Evolutionary conservation across 2,797 vertebrate genomes (phyloP).

Genomic region (Darevskia mixta): DNA sequence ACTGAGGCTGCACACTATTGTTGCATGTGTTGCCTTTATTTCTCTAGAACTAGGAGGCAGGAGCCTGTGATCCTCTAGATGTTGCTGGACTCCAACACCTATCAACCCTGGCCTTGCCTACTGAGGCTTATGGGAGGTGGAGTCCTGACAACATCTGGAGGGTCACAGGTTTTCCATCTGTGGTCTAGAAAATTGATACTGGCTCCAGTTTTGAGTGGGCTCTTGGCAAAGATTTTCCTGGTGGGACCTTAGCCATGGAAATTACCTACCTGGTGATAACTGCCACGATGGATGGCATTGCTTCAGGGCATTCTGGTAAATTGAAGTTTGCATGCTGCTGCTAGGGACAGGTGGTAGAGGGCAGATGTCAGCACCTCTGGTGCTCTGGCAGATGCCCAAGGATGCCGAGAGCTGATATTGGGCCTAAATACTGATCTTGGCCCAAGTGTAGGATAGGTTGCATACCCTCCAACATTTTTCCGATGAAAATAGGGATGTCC

Average conservation of each 20-base stretch:
- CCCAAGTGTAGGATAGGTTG: not conserved
- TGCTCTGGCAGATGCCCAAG: too few species aligned
- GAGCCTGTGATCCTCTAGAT: not conserved
- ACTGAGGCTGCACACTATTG: slow-evolving; percentile 17
- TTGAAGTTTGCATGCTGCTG: not conserved
- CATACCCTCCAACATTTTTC: too few species aligned
- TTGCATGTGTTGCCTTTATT: not conserved
- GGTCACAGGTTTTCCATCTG: not conserved
- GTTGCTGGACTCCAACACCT: too few species aligned
- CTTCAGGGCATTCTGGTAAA: not conserved
- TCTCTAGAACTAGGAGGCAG: not conserved
- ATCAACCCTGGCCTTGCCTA: too few species aligned
- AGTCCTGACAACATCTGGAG: too few species aligned
- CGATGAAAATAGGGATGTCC: too few species aligned
- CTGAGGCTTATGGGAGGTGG: too few species aligned
- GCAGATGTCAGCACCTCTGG: not conserved
- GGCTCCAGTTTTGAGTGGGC: too few species aligned
- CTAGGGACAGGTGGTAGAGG: not conserved
- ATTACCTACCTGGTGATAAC: not conserved
- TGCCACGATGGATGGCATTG: not conserved
- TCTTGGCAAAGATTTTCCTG: too few species aligned
- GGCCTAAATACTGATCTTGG: not conserved
- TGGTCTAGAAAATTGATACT: too few species aligned
- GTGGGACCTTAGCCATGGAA: not conserved
- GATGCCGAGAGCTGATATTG: too few species aligned